Evolutionary conservation across 1,140 invertebrate genomes (phyloP).

Genomic region (Copidosoma floridanum): DNA sequence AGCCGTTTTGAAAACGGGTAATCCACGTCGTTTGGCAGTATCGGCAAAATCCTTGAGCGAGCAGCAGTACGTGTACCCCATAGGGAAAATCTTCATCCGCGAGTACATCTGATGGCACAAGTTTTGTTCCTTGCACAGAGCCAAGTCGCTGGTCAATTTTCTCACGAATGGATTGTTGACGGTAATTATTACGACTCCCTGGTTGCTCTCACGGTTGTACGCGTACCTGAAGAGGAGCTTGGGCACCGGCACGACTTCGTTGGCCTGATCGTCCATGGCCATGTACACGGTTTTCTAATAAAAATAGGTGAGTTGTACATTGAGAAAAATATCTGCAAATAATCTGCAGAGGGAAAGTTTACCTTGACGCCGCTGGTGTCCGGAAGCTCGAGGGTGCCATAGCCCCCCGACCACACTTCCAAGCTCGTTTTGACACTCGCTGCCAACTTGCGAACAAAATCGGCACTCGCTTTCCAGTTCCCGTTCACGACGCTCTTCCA

Average conservation of each 20-base stretch:
- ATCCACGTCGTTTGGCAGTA: neutral
- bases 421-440: neutral
- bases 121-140: neutral
- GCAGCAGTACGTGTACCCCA: slow-evolving; percentile 1
- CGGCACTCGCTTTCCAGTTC: neutral
- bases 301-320: no score
- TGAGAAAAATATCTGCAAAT: no score
- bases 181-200: neutral
- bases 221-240: neutral
- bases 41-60: neutral
- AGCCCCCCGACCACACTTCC: neutral
- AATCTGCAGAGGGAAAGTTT: no score
- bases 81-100: neutral
- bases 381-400: neutral
- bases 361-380: neutral
- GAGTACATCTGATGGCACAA: neutral
- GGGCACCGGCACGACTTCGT: neutral
- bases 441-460: neutral
- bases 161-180: neutral
- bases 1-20: neutral
- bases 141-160: neutral
- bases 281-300: no score
- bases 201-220: neutral
- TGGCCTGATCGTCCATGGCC: no score
- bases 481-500: neutral